Evolutionary conservation across 2,113 vertebrate species (phyloP), one percentile per base, ranked within the genome.

Genomic region (Thamnophis sirtalis): DNA sequence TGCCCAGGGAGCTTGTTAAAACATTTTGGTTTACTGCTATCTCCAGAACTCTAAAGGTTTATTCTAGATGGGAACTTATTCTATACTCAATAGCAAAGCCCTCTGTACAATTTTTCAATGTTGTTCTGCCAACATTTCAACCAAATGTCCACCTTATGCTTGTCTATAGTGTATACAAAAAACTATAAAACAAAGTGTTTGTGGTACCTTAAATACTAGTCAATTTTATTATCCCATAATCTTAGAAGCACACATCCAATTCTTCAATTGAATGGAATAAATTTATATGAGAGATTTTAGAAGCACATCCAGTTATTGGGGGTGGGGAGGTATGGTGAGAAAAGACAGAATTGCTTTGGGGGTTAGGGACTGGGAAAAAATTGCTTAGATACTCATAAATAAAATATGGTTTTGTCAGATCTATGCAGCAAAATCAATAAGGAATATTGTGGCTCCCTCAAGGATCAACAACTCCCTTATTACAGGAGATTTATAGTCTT

Each of bases 1-100:
- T 95, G 21, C 26, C 94, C 92, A 92, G 6, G 43, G 92, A 95
- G 43, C 85, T 93, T 96, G 91, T 95, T 96, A 95, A 93, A 93
- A 95, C 43, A 49, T 92, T 95, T 94, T 95, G 80, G 80, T 92
- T 95, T 93, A 95, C 93, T 90, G 0, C 43, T 60, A 63, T 48
- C 91, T 63, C 93, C 90, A 58, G 93, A 95, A 68, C 68, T 93
- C n/a, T 4, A 84, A 96, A 96, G 92, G 90, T 26, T 38, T 92
- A 94, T 89, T 1, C 73, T 93, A 87, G 73, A 21, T 80, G 33
- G 73, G n/a, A 80, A 80, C 19, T 38, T 86, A 90, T 93, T 89
- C 17, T 91, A 89, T 43, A 33, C 19, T 87, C 49, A 51, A 53
- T 22, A 87, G n/a, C 48, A 58, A 91, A 87, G 4, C 2, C 10